These are phyloP conservation scores for Alentia gelatinosa DNA, from an alignment of 2,888 invertebrate species.

Conservation along the genomic window DNA sequence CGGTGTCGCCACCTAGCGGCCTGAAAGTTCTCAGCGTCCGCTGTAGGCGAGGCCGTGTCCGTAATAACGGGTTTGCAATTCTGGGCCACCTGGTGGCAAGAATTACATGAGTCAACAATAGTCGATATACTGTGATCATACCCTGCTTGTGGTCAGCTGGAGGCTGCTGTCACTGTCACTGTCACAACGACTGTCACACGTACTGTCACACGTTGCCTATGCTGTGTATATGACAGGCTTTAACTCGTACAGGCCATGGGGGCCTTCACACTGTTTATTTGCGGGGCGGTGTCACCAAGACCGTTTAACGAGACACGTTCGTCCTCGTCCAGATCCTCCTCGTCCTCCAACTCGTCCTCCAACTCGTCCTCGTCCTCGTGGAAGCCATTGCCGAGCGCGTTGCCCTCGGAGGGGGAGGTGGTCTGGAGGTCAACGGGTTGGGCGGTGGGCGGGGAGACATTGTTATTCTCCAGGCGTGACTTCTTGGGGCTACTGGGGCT, in stretches of 20 bases:
- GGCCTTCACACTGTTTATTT: constrained; percentile 17
- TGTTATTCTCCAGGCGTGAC: constrained; percentile 43
- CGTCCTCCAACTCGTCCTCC: not conserved
- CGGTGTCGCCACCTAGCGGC: not conserved
- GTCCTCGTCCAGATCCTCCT: not conserved
- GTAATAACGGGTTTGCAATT: no score
- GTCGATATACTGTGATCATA: no score
- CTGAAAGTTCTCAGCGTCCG: constrained; percentile 12
- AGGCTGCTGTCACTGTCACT: constrained; percentile 1
- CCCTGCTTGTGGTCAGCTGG: not conserved
- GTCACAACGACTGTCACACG: not conserved
- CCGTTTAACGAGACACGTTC: not conserved
- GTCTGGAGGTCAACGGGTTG: no score
- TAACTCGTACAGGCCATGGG: not conserved
- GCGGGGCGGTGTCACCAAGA: not conserved
- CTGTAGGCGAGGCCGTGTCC: no score
- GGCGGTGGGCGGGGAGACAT: no score
- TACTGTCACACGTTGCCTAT: not conserved
- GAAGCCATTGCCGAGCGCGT: constrained; percentile 29
- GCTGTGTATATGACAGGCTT: no score
- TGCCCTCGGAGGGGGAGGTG: not conserved
- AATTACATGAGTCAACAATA: no score
- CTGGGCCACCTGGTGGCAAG: no score
- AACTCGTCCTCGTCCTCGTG: not conserved
- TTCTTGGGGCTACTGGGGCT: not conserved